Evolutionary conservation across 92 coral and sea anemone species (phyloP).

Genomic region (Heteractis magnifica): DNA sequence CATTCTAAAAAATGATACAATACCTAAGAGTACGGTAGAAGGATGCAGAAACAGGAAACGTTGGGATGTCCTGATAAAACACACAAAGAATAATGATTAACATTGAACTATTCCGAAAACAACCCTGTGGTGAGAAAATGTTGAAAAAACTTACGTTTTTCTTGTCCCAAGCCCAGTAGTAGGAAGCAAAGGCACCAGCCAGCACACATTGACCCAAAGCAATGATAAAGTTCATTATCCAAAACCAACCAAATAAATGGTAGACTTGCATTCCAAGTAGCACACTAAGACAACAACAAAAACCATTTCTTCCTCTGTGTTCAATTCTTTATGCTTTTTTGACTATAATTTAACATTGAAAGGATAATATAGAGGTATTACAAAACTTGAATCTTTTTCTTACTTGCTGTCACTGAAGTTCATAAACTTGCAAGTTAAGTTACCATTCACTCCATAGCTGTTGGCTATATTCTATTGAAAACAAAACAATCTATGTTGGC

Average conservation of each 20-base stretch:
- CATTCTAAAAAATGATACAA: neutral
- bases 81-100: neutral
- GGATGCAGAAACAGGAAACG: constrained; percentile 86
- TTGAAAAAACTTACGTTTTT: constrained; percentile 61
- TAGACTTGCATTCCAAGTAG: constrained; percentile 93
- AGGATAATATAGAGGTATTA: too few relatives aligned
- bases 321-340: too few relatives aligned
- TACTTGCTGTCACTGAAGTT: constrained; percentile 79
- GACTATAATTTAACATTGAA: too few relatives aligned
- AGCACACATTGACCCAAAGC: constrained; percentile 93
- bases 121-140: too few relatives aligned
- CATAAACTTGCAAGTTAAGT: constrained; percentile 73
- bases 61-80: constrained; percentile 76
- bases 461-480: constrained; percentile 24
- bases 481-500: constrained; percentile 3
- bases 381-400: constrained; percentile 21
- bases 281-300: constrained; percentile 36
- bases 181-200: constrained; percentile 97
- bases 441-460: constrained; percentile 18
- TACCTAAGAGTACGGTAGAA: constrained; percentile 90
- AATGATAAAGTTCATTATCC: constrained; percentile 94
- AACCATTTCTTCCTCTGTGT: too few relatives aligned
- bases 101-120: neutral
- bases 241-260: constrained; percentile 97
- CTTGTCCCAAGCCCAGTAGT: constrained; percentile 98